A percentile compares a stretch with the other conserved stretches of the same genome.
phyloP scores from a whole-genome alignment of 2,113 vertebrate genomes.

The Entelurus aequoreus region DNA sequence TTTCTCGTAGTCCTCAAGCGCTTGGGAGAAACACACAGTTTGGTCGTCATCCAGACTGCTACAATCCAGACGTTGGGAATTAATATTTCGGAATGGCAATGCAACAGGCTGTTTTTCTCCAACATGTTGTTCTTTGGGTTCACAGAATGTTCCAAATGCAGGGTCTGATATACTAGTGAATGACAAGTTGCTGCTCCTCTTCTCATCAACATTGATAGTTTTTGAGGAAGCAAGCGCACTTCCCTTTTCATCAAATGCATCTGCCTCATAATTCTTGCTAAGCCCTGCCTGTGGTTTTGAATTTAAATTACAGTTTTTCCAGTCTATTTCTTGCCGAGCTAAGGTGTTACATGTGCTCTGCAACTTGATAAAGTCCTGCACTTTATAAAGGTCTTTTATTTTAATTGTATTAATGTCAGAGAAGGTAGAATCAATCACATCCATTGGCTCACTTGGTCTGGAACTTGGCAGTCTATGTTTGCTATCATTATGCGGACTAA shows the following conservation, averaged over 20 bases:
- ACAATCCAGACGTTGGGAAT: conserved; percentile 30
- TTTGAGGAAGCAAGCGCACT: conserved; percentile 25
- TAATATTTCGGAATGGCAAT: conserved; percentile 44
- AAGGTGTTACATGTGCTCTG: conserved; percentile 64
- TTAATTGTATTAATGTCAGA: conserved; percentile 75
- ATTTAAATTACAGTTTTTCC: conserved; percentile 43
- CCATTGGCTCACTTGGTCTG: conserved; percentile 63
- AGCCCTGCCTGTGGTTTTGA: conserved; percentile 46
- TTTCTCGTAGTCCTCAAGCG: conserved; percentile 87
- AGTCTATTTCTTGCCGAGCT: conserved; percentile 50
- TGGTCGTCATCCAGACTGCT: conserved; percentile 72
- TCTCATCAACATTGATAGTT: conserved; percentile 43
- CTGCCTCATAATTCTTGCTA: conserved; percentile 47
- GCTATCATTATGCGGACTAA: conserved; percentile 79
- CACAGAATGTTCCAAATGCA: conserved; percentile 52
- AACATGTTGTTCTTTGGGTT: conserved; percentile 56
- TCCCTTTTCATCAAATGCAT: conserved; percentile 40
- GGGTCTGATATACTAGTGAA: conserved; percentile 49
- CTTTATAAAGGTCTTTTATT: conserved; percentile 75
- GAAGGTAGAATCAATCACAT: conserved; percentile 53
- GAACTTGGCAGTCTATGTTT: conserved; percentile 68
- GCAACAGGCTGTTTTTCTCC: conserved; percentile 54
- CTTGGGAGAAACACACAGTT: conserved; percentile 88
- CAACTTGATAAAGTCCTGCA: conserved; percentile 79
- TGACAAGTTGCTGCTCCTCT: conserved; percentile 50